A percentile compares a stretch with the other conserved stretches of the same genome.
Conservation (phyloP, 1,140 invertebrate species). For the Hestina assimilis region DNA sequence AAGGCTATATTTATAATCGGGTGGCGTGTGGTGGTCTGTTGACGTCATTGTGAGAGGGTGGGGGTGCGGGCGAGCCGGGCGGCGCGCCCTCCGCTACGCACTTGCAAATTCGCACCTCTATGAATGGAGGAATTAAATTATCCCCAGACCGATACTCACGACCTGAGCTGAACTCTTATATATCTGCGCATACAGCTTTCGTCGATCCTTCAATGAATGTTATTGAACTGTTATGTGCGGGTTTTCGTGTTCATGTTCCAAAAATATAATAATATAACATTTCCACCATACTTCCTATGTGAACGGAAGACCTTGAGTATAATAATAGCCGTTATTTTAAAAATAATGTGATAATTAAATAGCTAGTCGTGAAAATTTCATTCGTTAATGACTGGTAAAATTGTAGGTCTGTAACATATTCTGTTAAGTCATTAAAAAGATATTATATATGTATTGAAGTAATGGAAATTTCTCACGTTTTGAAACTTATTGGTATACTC, state of each 20-base stretch:
- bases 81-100: constrained; percentile 71
- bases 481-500: too few relatives aligned
- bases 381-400: neutral
- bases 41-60: constrained; percentile 58
- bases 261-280: constrained; percentile 14
- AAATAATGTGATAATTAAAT: constrained; percentile 16
- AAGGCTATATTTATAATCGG: constrained; percentile 72
- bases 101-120: constrained; percentile 74
- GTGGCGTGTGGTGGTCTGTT: constrained; percentile 62
- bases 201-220: constrained; percentile 8
- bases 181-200: constrained; percentile 18
- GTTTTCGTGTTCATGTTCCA: neutral
- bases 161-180: constrained; percentile 48
- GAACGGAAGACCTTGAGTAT: constrained; percentile 8
- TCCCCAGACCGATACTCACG: constrained; percentile 46
- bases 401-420: neutral
- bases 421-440: neutral
- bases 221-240: constrained; percentile 19
- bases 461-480: too few relatives aligned
- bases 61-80: constrained; percentile 28
- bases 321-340: constrained; percentile 19
- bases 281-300: constrained; percentile 9
- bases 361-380: constrained; percentile 4
- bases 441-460: too few relatives aligned
- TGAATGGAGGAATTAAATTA: constrained; percentile 73